Percentiles rank a stretch among this genome's conserved stretches.
Evolutionary conservation across 2,888 invertebrate species (phyloP).

Genomic region (Dolomedes plantarius): DNA sequence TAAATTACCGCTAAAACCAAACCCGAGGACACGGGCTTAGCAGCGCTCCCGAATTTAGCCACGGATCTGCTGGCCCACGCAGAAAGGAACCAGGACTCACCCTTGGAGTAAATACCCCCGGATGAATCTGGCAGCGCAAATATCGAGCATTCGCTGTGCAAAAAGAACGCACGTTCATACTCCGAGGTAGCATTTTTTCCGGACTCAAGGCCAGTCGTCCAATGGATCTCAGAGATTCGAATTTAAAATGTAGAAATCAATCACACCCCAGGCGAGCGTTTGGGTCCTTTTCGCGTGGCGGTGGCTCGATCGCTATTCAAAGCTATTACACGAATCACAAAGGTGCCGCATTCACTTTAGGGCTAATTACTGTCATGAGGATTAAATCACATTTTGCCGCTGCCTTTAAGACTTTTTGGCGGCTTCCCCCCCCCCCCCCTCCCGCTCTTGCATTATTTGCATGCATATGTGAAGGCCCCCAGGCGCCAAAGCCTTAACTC

Average conservation of each 20-base stretch:
- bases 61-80: not conserved
- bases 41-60: constrained; percentile 53
- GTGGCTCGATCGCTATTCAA: constrained; percentile 40
- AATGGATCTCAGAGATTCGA: not conserved
- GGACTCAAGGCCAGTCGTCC: no score
- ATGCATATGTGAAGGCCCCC: constrained; percentile 33
- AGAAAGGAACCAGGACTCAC: constrained; percentile 31
- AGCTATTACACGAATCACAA: constrained; percentile 68
- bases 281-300: not conserved
- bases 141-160: no score
- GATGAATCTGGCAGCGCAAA: no score
- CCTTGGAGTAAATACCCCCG: no score
- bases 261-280: not conserved
- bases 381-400: constrained; percentile 71
- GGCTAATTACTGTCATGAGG: constrained; percentile 70
- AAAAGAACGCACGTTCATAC: no score
- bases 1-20: constrained; percentile 58
- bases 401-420: constrained; percentile 46
- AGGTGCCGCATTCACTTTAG: constrained; percentile 68
- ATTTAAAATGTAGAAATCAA: constrained; percentile 7
- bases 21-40: constrained; percentile 54
- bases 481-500: constrained; percentile 29
- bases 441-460: constrained; percentile 29
- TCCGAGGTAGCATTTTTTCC: no score
- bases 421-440: constrained; percentile 4